Conservation (phyloP, 2,888 invertebrate genomes). For the Drosophila gaucha region DNA sequence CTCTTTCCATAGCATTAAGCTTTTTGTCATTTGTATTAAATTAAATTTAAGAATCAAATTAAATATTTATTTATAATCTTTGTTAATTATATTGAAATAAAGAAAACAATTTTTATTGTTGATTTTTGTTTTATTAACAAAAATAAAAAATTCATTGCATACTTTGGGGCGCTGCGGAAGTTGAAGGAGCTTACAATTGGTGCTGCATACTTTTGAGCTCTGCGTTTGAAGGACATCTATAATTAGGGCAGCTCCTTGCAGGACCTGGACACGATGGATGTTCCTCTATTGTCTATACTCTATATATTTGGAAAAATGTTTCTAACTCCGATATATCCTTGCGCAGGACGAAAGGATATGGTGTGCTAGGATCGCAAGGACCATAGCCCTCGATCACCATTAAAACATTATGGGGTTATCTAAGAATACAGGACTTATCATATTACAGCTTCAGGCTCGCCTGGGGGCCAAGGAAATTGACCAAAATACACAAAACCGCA, state of each 20-base stretch:
- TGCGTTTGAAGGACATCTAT: not conserved
- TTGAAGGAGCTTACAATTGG: not conserved
- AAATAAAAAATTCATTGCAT: not conserved
- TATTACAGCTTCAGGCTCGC: not conserved
- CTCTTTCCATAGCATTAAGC: not conserved
- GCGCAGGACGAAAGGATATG: slow-evolving; percentile 1
- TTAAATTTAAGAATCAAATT: not conserved
- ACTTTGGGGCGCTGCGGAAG: not conserved
- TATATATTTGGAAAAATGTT: not conserved
- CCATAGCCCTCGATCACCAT: not conserved
- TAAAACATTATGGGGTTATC: not conserved
- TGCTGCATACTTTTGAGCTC: not conserved
- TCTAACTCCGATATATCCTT: not conserved
- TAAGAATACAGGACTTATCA: not conserved
- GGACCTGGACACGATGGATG: too few relatives aligned
- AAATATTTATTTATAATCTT: not conserved
- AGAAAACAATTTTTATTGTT: not conserved
- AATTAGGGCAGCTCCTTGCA: not conserved
- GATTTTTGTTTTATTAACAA: not conserved
- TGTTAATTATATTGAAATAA: not conserved
- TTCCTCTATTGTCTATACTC: too few relatives aligned
- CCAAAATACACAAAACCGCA: not conserved
- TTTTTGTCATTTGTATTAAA: not conserved
- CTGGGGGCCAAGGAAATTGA: not conserved
- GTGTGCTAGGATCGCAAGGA: not conserved